Base-by-base conservation (phyloP, 2,888 invertebrate genomes). In the Vesta saturnalis region DNA sequence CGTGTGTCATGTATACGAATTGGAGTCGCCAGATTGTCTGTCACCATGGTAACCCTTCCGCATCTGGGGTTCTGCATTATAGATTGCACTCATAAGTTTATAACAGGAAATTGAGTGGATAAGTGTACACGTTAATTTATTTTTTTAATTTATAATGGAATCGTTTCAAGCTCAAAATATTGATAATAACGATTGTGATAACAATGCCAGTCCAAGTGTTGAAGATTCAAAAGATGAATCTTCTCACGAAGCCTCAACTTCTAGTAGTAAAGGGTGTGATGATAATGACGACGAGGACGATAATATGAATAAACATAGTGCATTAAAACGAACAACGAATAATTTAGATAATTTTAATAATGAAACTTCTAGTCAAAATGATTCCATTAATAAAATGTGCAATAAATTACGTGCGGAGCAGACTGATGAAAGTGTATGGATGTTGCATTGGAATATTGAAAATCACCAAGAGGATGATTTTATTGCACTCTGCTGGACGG, bases 401-500 rank as follows among this genome's bases (percentile, higher is more conserved):
- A 39, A 39, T 39, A 39, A 39, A 67, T 80, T 79, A 69, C 87
- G 87, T 85, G 85, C 83, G 10, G 79, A 84, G 64, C 84, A 87
- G 72, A 84, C 83, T 46, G 82, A 82, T 74, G 72, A 80, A 60
- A 82, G 85, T 72, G 72, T 73, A 49, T 83, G 82, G 82, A 72
- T 79, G 64, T 67, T 83, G 18, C 82, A 84, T 74, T 89, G 89
- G 89, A 83, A 80, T 64, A 77, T 88, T 52, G 82, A 83, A 12
- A 72, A 77, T 62, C 78, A 79, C 43, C 78, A 78, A 35, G 84
- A 86, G 64, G 86, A 84, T 59, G 89, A 89, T 78, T 89, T 86
- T 81, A 84, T 89, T 76, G 87, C 86, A 57, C 80, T 89, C 73
- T 88, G 86, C 79, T 85, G 82, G 77, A 80, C 83, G 85, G 89